Percentiles rank a stretch among this genome's conserved stretches.
Conservation (phyloP, 2,797 vertebrate genomes). For the Rallus crepitans region DNA sequence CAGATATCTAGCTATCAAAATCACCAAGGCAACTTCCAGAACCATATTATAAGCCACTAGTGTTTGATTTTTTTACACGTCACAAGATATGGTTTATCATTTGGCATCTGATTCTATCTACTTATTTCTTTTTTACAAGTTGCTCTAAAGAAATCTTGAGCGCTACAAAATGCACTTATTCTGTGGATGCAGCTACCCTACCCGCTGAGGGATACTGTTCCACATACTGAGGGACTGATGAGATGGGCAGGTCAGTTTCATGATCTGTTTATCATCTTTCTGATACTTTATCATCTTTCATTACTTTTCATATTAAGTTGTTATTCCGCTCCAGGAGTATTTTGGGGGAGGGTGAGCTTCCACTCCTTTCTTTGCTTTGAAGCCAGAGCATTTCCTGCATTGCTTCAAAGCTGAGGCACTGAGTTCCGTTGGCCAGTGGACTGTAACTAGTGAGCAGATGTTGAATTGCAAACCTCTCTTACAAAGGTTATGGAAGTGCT, state of each 20-base stretch:
- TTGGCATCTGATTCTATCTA: background rate
- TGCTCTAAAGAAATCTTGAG: background rate
- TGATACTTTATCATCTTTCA: background rate
- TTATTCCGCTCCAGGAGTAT: background rate
- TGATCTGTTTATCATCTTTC: background rate
- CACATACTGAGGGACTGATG: background rate
- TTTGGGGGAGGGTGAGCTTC: background rate
- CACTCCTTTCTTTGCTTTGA: background rate
- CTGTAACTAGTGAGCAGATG: background rate
- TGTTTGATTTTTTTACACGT: background rate
- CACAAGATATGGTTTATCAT: background rate
- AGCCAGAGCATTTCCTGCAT: background rate
- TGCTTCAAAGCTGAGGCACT: background rate
- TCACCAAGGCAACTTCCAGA: background rate
- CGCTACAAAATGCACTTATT: background rate
- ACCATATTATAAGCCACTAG: background rate
- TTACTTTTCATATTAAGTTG: background rate
- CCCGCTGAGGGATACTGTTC: background rate
- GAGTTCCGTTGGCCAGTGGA: background rate
- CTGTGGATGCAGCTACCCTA: background rate
- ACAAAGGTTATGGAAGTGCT: conserved; percentile 27
- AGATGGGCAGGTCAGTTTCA: background rate
- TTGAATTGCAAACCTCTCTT: background rate
- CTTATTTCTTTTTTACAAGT: background rate
- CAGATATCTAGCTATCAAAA: background rate